These are phyloP conservation scores for Calliphora vomitoria DNA, from an alignment of 2,888 invertebrate genomes.

Conservation along the genomic window DNA sequence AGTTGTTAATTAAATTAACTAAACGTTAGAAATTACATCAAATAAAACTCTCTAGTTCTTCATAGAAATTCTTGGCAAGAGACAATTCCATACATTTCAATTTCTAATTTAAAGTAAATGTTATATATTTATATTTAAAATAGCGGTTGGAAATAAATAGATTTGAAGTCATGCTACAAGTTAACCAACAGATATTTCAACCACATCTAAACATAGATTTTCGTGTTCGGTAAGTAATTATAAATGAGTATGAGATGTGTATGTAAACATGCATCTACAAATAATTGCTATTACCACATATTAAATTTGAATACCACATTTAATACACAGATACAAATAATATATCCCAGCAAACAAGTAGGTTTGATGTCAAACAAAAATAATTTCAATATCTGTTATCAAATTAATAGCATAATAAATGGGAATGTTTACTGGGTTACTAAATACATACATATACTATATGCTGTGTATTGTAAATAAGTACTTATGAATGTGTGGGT, in stretches of 20 bases:
- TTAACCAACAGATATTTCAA: slow-evolving; percentile 16
- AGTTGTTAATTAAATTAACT: too few species aligned
- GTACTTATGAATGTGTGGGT: too few species aligned
- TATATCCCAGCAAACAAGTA: too few species aligned
- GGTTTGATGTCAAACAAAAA: too few species aligned
- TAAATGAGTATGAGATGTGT: neutral
- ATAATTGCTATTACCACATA: slow-evolving; percentile 19
- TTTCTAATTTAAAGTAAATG: neutral
- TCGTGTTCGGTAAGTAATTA: neutral
- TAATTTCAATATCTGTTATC: too few species aligned
- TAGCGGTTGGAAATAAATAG: neutral
- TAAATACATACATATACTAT: too few species aligned
- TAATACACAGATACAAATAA: neutral
- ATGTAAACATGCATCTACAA: neutral
- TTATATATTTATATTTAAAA: neutral
- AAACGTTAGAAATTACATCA: too few species aligned
- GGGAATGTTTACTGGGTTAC: neutral
- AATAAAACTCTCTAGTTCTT: neutral
- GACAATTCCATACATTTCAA: neutral
- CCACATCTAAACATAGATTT: slow-evolving; percentile 18
- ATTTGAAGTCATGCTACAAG: neutral
- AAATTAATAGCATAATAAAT: too few species aligned
- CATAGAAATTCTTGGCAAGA: neutral
- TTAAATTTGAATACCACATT: slow-evolving; percentile 20
- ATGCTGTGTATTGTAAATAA: too few species aligned